phyloP scores from a whole-genome alignment of 2,113 vertebrate species.

The Leptodactylus fuscus region DNA sequence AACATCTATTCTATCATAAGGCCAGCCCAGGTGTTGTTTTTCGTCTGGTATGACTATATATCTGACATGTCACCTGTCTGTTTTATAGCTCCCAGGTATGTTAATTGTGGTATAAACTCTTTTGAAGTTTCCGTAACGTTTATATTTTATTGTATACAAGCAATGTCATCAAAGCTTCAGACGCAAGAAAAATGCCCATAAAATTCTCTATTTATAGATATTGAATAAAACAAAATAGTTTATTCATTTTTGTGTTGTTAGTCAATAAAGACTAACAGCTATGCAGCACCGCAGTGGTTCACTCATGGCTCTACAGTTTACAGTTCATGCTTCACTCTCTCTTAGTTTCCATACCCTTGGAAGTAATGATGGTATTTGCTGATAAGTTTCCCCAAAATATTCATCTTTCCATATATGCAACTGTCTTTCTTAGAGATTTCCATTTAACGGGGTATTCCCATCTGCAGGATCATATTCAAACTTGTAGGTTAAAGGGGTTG shows the following conservation, averaged over 20 bases:
- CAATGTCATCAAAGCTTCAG: constrained; percentile 17
- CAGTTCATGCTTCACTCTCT: neutral
- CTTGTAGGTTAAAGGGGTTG: too few relatives aligned
- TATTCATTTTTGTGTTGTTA: neutral
- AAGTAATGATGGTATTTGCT: neutral
- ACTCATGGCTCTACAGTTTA: too few relatives aligned
- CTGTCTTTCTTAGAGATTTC: too few relatives aligned
- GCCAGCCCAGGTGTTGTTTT: neutral
- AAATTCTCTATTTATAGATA: constrained; percentile 9
- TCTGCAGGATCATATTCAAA: too few relatives aligned
- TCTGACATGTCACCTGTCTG: neutral
- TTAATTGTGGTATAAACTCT: constrained; percentile 10
- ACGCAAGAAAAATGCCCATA: neutral
- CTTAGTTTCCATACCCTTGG: neutral
- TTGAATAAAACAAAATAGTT: constrained; percentile 8
- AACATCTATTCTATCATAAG: too few relatives aligned
- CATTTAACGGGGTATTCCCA: too few relatives aligned
- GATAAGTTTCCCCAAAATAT: too few relatives aligned
- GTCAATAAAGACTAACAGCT: neutral
- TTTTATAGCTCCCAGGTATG: constrained; percentile 16
- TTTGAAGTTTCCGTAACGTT: constrained; percentile 29
- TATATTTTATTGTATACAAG: constrained; percentile 22
- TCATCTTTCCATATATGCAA: too few relatives aligned
- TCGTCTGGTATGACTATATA: constrained; percentile 13
- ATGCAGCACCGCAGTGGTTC: neutral